Percentiles rank a stretch among this genome's conserved stretches.
Evolutionary conservation across 2,113 vertebrate genomes (phyloP).

Genomic region (Vimba vimba): DNA sequence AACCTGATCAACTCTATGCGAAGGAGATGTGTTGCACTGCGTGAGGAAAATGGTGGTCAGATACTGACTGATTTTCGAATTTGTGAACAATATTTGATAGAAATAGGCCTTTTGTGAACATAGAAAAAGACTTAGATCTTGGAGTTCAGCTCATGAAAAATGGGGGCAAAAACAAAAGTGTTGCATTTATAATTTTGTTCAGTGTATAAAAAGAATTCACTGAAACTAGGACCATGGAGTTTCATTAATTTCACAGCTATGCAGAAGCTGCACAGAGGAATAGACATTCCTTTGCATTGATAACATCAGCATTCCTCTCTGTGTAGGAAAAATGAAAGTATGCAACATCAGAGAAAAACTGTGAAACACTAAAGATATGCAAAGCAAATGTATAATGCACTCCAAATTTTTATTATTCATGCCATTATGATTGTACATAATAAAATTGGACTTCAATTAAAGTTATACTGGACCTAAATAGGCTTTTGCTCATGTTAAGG

Average conservation of each 20-base stretch:
- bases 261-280: slow-evolving; percentile 60
- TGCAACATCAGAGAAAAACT: slow-evolving; percentile 36
- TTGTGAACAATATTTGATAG: too few relatives aligned
- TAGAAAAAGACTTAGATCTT: too few relatives aligned
- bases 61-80: too few relatives aligned
- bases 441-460: neutral
- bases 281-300: slow-evolving; percentile 58
- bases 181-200: too few relatives aligned
- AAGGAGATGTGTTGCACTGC: too few relatives aligned
- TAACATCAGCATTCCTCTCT: slow-evolving; percentile 63
- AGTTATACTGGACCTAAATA: neutral
- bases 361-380: neutral
- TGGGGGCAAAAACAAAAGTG: too few relatives aligned
- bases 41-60: too few relatives aligned
- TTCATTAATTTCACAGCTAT: slow-evolving; percentile 45
- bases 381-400: neutral
- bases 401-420: neutral
- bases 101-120: too few relatives aligned
- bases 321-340: slow-evolving; percentile 44
- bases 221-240: neutral
- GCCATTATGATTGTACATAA: neutral
- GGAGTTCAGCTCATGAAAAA: too few relatives aligned
- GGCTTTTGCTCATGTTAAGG: neutral
- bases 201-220: too few relatives aligned
- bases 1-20: too few relatives aligned